phyloP scores from a whole-genome alignment of 2,888 invertebrate genomes.

The Lepetodrilus schrolli region DNA sequence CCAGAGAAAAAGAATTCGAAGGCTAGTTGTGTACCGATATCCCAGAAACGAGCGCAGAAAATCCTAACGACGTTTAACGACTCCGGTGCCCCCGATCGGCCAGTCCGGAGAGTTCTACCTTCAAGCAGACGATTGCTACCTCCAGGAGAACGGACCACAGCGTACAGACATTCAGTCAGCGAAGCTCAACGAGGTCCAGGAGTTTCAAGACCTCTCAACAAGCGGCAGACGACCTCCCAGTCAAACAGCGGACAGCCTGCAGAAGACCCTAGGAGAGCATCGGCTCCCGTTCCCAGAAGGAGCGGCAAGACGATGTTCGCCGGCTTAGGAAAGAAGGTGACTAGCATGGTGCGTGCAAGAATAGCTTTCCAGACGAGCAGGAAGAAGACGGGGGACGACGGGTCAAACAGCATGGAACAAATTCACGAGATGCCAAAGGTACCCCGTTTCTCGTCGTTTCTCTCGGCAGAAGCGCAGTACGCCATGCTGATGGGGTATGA shows the following conservation, averaged over 20 bases:
- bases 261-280: not conserved
- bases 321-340: conserved; percentile 44
- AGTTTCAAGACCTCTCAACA: not conserved
- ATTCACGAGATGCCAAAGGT: conserved; percentile 59
- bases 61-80: too few species aligned
- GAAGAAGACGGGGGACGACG: conserved; percentile 31
- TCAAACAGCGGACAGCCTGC: not conserved
- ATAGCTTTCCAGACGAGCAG: conserved; percentile 45
- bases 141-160: not conserved
- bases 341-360: conserved; percentile 44
- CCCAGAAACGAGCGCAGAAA: too few species aligned
- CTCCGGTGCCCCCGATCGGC: too few species aligned
- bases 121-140: not conserved
- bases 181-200: not conserved
- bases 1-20: too few species aligned
- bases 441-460: conserved; percentile 67
- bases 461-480: conserved; percentile 71
- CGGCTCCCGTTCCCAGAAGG: not conserved
- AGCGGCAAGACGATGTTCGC: conserved; percentile 24
- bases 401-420: conserved; percentile 42
- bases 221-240: not conserved
- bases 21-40: too few species aligned
- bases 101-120: not conserved
- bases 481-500: conserved; percentile 73
- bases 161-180: not conserved